phyloP scores from a whole-genome alignment of 1,140 invertebrate species.

The Ostrea edulis region DNA sequence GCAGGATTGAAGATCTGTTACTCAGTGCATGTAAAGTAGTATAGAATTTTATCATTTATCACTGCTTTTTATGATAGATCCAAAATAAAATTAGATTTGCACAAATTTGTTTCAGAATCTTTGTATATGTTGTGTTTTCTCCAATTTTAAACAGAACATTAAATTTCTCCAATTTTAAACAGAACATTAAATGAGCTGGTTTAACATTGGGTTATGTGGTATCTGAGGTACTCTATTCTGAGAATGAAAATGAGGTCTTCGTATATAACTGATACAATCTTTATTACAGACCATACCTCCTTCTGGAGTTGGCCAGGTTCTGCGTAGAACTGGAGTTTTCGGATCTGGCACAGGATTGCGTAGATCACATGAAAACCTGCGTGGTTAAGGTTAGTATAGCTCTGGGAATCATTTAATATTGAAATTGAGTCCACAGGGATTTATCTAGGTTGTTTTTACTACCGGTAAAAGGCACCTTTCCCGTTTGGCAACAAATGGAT shows the following conservation, averaged over 20 bases:
- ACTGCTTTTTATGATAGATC: not conserved
- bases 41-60: not conserved
- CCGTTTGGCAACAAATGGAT: no score
- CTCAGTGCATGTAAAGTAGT: not conserved
- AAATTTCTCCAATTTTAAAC: not conserved
- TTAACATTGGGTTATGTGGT: not conserved
- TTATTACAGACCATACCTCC: conserved; percentile 70
- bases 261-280: not conserved
- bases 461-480: no score
- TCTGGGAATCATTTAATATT: no score
- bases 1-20: not conserved
- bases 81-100: not conserved
- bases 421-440: no score
- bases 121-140: not conserved
- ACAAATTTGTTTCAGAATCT: not conserved
- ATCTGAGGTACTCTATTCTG: not conserved
- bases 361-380: conserved; percentile 72
- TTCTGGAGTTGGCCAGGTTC: conserved; percentile 74
- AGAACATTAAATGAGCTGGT: not conserved
- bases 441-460: no score
- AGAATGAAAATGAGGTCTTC: not conserved
- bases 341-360: conserved; percentile 73
- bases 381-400: conserved; percentile 67
- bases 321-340: conserved; percentile 74
- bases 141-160: no score